phyloP scores from a whole-genome alignment of 2,888 invertebrate species.

The Phlogophora meticulosa region DNA sequence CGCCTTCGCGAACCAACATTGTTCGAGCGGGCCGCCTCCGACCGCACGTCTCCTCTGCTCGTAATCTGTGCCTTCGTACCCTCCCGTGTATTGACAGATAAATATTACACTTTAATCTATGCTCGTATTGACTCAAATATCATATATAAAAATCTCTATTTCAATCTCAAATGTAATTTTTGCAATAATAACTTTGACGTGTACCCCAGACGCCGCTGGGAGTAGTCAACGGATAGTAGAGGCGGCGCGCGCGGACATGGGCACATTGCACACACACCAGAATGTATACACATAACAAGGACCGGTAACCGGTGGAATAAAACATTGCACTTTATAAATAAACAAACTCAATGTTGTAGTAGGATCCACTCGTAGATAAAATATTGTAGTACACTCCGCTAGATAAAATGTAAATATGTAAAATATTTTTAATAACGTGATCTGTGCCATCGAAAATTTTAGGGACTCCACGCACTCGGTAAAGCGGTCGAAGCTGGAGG shows the following conservation, averaged over 20 bases:
- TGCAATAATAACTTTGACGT: constrained; percentile 63
- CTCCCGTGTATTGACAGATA: constrained; percentile 33
- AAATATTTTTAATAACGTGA: constrained; percentile 90
- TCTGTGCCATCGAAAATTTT: constrained; percentile 90
- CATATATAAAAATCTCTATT: constrained; percentile 65
- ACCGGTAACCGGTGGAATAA: constrained; percentile 90
- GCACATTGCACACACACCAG: constrained; percentile 83
- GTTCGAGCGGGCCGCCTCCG: constrained; percentile 71
- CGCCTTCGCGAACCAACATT: constrained; percentile 85
- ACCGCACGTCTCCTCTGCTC: constrained; percentile 44
- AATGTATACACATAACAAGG: constrained; percentile 86
- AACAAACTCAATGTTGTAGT: constrained; percentile 91
- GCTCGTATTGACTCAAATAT: constrained; percentile 51
- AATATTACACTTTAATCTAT: constrained; percentile 56
- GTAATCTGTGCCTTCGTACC: constrained; percentile 17
- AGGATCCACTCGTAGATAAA: constrained; percentile 90
- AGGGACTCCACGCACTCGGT: constrained; percentile 89
- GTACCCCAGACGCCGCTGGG: constrained; percentile 75
- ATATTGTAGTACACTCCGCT: constrained; percentile 91
- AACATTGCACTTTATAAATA: constrained; percentile 90
- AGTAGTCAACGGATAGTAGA: constrained; percentile 71
- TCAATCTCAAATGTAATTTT: constrained; percentile 65
- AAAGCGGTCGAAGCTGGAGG: constrained; percentile 81
- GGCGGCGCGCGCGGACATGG: constrained; percentile 77
- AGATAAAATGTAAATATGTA: constrained; percentile 91